These are phyloP conservation scores for Exaiptasia diaphana DNA, from an alignment of 64 coral and sea anemone species.

Conservation along the genomic window DNA sequence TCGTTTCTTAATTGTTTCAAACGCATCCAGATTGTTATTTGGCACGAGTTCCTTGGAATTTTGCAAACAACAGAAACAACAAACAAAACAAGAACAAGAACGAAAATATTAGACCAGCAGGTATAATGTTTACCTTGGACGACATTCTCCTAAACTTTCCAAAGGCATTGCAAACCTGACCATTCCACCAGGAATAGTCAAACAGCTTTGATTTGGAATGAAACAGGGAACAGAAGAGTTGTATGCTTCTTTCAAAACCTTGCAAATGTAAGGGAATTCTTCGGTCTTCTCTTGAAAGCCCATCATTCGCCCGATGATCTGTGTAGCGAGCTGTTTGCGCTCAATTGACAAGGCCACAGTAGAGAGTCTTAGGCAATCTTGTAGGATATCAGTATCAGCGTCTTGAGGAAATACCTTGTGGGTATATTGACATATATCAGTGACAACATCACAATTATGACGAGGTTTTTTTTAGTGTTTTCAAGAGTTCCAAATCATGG, in stretches of 20 bases:
- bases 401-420: conserved; percentile 41
- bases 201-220: conserved; percentile 66
- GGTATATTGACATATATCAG: no score
- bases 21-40: no score
- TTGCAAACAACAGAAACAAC: no score
- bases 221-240: conserved; percentile 58
- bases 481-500: no score
- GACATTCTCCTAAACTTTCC: background rate
- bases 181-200: conserved; percentile 72
- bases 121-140: no score
- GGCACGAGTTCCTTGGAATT: no score
- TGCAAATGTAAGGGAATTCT: conserved; percentile 46
- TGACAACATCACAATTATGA: no score
- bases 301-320: conserved; percentile 78
- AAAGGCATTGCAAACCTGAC: conserved; percentile 62
- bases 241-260: conserved; percentile 55
- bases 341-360: conserved; percentile 54
- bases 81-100: no score
- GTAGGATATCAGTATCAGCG: conserved; percentile 54
- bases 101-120: no score
- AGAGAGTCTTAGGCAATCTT: conserved; percentile 64
- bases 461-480: no score
- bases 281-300: conserved; percentile 47
- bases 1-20: no score
- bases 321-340: conserved; percentile 70